Base-by-base conservation (phyloP, 2,888 invertebrate species). In the Drosophila atripex region DNA sequence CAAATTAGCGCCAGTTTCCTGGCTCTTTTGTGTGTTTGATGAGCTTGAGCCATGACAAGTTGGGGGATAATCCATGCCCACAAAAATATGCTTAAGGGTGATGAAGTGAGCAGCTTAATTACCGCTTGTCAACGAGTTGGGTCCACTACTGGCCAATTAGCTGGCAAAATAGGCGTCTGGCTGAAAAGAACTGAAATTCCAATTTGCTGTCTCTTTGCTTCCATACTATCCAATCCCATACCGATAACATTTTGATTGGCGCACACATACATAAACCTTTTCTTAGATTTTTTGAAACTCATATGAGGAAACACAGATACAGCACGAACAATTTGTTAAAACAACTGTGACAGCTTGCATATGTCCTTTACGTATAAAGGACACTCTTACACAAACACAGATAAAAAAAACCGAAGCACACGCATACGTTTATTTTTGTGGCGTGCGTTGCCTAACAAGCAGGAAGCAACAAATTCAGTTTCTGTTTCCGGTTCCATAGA, bases 291-390 rank as follows among this genome's bases (percentile, higher is more conserved):
- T 54, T 32, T 12, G 41, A 55, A 30, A 64, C 45, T 23, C 51
- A 51, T 39, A 39, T 11, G 46, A 32, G 21, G 11, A 46, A 21
- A 38, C 46, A 28, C 16, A 50, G 45, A 54, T 23, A 41, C 41
- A 30, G 50, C 86, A 49, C 71, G 68, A 84, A 86, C 86, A 86
- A 85, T 85, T 85, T 87, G 84, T 87, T 87, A 87, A 85, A 87
- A 80, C 80, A 87, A 87, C 87, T 82, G 82, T 82, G 86, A 88
- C 86, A 87, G 87, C 87, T 85, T 85, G 88, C 78, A 80, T 80
- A 86, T 86, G 87, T 88, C 79, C 77, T 88, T 77, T 76, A 41
- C 73, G 61, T 50, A 70, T 64, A 51, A 61, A 51, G 64, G 59
- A 71, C 54, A 52, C 49, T 35, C 56, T 63, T 8, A 32, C 50